Conservation (phyloP, 2,113 vertebrate genomes). For the Furnarius figulus region DNA sequence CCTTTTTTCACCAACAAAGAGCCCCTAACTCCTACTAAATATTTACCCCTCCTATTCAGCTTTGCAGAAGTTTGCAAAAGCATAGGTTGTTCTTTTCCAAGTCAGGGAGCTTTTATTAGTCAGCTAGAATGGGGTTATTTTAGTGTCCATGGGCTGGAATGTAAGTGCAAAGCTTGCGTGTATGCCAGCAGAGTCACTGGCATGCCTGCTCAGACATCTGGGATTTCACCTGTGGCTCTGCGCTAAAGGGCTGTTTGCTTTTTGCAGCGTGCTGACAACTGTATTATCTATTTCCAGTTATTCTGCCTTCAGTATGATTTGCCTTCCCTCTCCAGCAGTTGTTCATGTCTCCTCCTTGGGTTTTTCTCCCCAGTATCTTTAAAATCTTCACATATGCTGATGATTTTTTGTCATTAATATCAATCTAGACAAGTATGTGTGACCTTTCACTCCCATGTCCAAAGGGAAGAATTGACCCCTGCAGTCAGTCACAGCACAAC, state of each 20-base stretch:
- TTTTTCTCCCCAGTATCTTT: neutral
- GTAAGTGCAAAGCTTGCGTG: neutral
- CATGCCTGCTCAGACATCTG: neutral
- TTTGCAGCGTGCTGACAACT: neutral
- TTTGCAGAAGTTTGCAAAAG: neutral
- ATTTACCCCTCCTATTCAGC: neutral
- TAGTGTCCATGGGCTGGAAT: neutral
- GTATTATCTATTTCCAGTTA: neutral
- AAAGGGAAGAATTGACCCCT: conserved; percentile 39
- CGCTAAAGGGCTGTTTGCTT: neutral
- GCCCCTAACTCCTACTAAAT: neutral
- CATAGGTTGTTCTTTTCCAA: neutral
- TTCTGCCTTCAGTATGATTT: neutral
- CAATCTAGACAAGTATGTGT: conserved; percentile 21
- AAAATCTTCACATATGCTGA: neutral
- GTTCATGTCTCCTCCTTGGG: neutral
- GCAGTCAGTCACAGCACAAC: conserved; percentile 7
- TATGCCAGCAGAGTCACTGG: neutral
- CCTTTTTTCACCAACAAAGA: neutral
- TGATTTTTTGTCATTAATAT: conserved; percentile 44
- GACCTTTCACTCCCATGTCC: conserved; percentile 37
- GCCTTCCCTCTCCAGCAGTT: neutral
- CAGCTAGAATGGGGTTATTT: neutral
- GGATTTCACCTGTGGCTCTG: neutral
- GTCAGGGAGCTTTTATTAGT: neutral